These are phyloP conservation scores for Drosophila kanapiae DNA, from an alignment of 1,140 invertebrate genomes.

Conservation along the genomic window DNA sequence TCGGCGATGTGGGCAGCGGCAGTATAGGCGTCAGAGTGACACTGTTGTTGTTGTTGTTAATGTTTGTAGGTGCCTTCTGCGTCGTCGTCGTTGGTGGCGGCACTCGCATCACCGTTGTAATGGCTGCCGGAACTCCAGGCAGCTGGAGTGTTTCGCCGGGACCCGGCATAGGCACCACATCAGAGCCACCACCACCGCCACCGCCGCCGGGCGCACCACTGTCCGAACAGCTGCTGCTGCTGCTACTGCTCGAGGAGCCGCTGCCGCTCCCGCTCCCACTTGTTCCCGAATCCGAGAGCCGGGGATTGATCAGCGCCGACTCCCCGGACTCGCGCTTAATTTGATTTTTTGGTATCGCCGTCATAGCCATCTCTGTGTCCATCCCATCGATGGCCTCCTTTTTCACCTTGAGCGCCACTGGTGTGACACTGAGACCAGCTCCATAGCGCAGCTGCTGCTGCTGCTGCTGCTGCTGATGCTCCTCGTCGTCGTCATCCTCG, in stretches of 20 bases:
- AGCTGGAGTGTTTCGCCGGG: conserved; percentile 69
- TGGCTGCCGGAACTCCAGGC: conserved; percentile 76
- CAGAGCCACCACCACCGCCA: conserved; percentile 4
- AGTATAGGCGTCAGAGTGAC: conserved; percentile 66
- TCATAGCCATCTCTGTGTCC: conserved; percentile 41
- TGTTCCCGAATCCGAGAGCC: conserved; percentile 62
- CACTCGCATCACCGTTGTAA: conserved; percentile 64
- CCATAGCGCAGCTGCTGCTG: conserved; percentile 63
- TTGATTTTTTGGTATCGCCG: conserved; percentile 64
- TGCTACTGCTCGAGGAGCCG: conserved; percentile 47
- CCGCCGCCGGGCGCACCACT: conserved; percentile 39
- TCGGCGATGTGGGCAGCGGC: conserved; percentile 67
- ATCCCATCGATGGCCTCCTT: conserved; percentile 54
- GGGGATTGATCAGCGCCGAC: conserved; percentile 10
- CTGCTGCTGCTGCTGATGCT: conserved; percentile 10
- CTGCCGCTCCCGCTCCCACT: conserved; percentile 48
- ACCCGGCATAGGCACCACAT: conserved; percentile 59
- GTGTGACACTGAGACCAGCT: conserved; percentile 60
- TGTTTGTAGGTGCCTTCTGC: conserved; percentile 50
- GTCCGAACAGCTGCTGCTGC: conserved; percentile 61
- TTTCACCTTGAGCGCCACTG: conserved; percentile 63
- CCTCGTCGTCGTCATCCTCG: conserved; percentile 39
- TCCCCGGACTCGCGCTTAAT: conserved; percentile 61
- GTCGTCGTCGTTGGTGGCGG: conserved; percentile 19
- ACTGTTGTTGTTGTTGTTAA: conserved; percentile 30